Base-by-base conservation (phyloP, 2,113 vertebrate genomes). In the Oenanthe melanoleuca region DNA sequence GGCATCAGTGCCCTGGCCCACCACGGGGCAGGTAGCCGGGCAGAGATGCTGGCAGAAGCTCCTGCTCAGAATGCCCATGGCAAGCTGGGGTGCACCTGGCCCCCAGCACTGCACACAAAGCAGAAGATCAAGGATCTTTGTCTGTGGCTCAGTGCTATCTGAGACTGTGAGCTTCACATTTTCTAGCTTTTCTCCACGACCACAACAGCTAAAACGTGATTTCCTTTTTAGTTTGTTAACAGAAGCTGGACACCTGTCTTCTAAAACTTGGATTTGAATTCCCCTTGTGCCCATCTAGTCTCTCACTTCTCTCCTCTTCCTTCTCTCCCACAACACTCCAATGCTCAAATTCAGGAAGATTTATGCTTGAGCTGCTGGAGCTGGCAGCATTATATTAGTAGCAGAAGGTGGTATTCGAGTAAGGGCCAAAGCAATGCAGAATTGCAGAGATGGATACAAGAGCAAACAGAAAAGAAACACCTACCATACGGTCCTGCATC, bases 391-490 rank as follows among this genome's bases (percentile, higher is more conserved):
- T 80, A 56, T 63, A 64, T 72, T 71, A 65, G 87, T 74, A 95
- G 87, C 93, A 97, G 95, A 95, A 94, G 93, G 89, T 89, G 84
- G 63, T 91, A 82, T 88, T 82, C 47, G 0, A 95, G 45, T 69
- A 69, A 94, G 92, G 84, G 93, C 89, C 92, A 95, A 91, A 7
- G 1, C 24, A 86, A 55, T 0, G 5, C 56, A 78, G 81, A 85
- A 94, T 25, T 73, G 28, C 45, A 80, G 89, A 86, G 34, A 57
- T 73, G 78, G 26, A 80, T 73, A 70, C 21, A 66, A 94, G 47
- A 91, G 26, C 49, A 85, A 95, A 77, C 21, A 77, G 79, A 94
- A 71, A 92, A 79, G 72, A 74, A 83, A 47, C 24, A 88, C 42
- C 59, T 90, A 80, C 52, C 65, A 85, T 83, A 95, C 91, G 38